Base-by-base conservation (phyloP, 2,113 vertebrate species). In the Psittacara wagleri region DNA sequence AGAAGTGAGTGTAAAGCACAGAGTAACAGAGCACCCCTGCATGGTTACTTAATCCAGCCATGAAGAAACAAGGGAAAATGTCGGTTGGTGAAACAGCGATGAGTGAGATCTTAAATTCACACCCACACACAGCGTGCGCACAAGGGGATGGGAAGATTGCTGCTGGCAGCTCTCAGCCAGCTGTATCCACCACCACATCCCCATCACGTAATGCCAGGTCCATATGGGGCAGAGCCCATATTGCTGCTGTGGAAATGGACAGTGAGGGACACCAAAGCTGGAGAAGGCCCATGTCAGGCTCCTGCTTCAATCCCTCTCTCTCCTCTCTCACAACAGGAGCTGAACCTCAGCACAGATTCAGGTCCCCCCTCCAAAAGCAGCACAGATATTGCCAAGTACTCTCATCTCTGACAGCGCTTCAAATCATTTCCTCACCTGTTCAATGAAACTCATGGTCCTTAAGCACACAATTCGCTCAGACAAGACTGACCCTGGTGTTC, bases 151-250 rank as follows among this genome's bases (percentile, higher is more conserved):
- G 76, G 43, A 37, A 68, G 28, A 2, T 33, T 44, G 57, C 7
- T 57, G 46, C 52, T 57, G 73, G 86, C 57, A 61, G 62, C 6
- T 52, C 35, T 73, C 41, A 44, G 39, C 29, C 29, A 61, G 48
- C 49, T 75, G 59, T 8, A 12, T 22, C 35, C 74, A 37, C 10
- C 57, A 39, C 15, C 51, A 6, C 41, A 14, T 6, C 11, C 39
- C 23, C 29, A 69, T 3, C n/a, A 2, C 0, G 10, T 16, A 35
- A 51, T 6, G 7, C 14, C 72, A 57, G 52, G 0, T 39, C 49
- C 29, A 6, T 4, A 35, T 6, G 23, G 39, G 68, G 54, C 0
- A 5, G 54, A 68, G 52, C 46, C 29, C 29, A 0, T 11, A 13
- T 2, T 4, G 1, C 37, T 35, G 43, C 24, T 31, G 51, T 25